phyloP scores from a whole-genome alignment of 1,140 invertebrate species.

The Neodiprion lecontei region DNA sequence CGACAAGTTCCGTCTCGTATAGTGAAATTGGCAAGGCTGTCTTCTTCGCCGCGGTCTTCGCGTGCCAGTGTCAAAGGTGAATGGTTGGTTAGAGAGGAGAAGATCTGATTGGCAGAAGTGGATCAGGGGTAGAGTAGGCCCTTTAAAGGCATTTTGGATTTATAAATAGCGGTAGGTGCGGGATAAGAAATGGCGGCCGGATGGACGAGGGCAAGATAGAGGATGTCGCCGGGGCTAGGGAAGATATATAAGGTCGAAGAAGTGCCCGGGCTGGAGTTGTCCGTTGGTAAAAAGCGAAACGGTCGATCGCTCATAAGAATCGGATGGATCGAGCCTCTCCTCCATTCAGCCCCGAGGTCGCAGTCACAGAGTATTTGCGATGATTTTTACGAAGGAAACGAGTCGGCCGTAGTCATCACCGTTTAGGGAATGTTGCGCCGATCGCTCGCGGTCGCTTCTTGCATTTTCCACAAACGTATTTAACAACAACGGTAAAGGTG shows the following conservation, averaged over 20 bases:
- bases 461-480: constrained; percentile 29
- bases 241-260: constrained; percentile 3
- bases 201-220: background rate
- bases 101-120: background rate
- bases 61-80: no score
- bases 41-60: no score
- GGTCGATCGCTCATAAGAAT: constrained; percentile 37
- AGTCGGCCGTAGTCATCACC: constrained; percentile 36
- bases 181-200: background rate
- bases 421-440: constrained; percentile 58
- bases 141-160: background rate
- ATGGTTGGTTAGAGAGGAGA: no score
- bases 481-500: constrained; percentile 17
- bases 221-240: background rate
- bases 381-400: constrained; percentile 45
- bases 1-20: no score
- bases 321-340: constrained; percentile 20
- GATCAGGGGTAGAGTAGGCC: background rate
- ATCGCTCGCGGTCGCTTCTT: background rate
- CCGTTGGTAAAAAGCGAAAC: constrained; percentile 39
- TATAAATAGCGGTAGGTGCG: background rate
- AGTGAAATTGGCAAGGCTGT: no score
- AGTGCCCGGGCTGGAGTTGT: background rate
- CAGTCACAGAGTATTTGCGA: constrained; percentile 33
- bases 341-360: constrained; percentile 22